phyloP scores from a whole-genome alignment of 1,140 invertebrate genomes.

The Diorhabda elongata region DNA sequence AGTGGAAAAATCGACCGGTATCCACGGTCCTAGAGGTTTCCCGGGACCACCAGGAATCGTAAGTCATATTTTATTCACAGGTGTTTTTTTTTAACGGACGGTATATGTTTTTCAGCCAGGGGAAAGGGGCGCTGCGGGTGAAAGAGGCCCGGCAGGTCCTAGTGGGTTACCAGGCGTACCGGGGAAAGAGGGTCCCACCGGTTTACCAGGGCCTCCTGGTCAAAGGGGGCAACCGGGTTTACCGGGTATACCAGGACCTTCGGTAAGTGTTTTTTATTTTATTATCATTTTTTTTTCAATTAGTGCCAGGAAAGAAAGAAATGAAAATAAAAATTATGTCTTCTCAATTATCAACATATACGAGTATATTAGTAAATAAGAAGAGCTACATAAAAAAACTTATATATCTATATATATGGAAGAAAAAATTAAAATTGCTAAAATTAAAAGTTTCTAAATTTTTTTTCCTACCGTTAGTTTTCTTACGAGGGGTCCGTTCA shows the following conservation, averaged over 20 bases:
- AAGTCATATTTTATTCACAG: slow-evolving; percentile 14
- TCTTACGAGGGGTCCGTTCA: slow-evolving; percentile 46
- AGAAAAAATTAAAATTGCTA: not conserved
- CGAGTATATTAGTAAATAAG: no score
- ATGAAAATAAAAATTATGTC: no score
- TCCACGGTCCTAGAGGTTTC: slow-evolving; percentile 43
- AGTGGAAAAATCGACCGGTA: slow-evolving; percentile 32
- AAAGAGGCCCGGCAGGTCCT: slow-evolving; percentile 39
- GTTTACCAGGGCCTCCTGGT: slow-evolving; percentile 44
- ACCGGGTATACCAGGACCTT: slow-evolving; percentile 48
- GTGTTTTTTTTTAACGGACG: not conserved
- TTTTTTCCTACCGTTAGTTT: slow-evolving; percentile 36
- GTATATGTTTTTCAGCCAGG: slow-evolving; percentile 36
- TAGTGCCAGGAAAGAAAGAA: no score
- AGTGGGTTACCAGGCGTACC: slow-evolving; percentile 47
- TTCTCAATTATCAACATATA: no score
- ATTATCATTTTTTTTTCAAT: no score
- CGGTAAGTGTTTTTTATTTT: slow-evolving; percentile 20
- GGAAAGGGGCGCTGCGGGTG: slow-evolving; percentile 39
- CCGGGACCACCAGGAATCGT: slow-evolving; percentile 43
- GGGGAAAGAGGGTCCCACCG: slow-evolving; percentile 45
- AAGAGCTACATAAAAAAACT: not conserved
- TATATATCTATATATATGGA: not conserved
- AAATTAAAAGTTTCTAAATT: not conserved
- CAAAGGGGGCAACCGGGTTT: slow-evolving; percentile 46